Evolutionary conservation across 2,113 vertebrate genomes (phyloP), one percentile per base, ranked within the genome.

Genomic region (Neodontobutis hainanensis): DNA sequence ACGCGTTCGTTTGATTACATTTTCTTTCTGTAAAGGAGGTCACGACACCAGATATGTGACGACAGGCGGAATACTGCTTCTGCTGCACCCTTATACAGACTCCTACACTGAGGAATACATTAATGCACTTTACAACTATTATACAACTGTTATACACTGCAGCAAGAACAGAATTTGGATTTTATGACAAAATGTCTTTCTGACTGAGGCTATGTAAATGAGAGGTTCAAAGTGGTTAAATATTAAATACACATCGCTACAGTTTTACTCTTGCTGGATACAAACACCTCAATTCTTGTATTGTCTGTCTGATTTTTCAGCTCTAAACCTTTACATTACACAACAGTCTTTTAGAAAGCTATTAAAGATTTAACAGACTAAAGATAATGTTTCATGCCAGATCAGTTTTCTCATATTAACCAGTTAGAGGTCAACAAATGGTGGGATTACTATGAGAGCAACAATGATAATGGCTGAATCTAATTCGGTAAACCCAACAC

Each of bases 1-100:
- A 49, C 5, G 1, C 0, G 52, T 40, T 67, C 36, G 64, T 78
- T 63, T 63, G 65, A 82, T 84, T 61, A 56, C 53, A n/a, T n/a
- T n/a, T n/a, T n/a, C n/a, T n/a, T n/a, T n/a, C n/a, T n/a, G n/a
- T n/a, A 38, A 63, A 67, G 10, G 56, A 50, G 65, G 73, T 60
- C 61, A 63, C 0, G 9, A 64, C 59, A 55, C 50, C 43, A 38
- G 16, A 59, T 40, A 68, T 5, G 12, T 11, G 56, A 69, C 11
- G 12, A 70, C n/a, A 38, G 35, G 12, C 14, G 56, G n/a, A 78
- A 67, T 44, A 65, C 12, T 34, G 27, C 9, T 43, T 3, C 53
- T 36, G 11, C n/a, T n/a, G n/a, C n/a, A n/a, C 27, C 36, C 10
- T 34, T 27, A 15, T 2, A 5, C 11, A 56, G 8, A 65, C 15